Percentiles rank a stretch among this genome's conserved stretches.
These are phyloP conservation scores for Lophotriccus pileatus DNA, from an alignment of 2,797 vertebrate species.

Conservation along the genomic window DNA sequence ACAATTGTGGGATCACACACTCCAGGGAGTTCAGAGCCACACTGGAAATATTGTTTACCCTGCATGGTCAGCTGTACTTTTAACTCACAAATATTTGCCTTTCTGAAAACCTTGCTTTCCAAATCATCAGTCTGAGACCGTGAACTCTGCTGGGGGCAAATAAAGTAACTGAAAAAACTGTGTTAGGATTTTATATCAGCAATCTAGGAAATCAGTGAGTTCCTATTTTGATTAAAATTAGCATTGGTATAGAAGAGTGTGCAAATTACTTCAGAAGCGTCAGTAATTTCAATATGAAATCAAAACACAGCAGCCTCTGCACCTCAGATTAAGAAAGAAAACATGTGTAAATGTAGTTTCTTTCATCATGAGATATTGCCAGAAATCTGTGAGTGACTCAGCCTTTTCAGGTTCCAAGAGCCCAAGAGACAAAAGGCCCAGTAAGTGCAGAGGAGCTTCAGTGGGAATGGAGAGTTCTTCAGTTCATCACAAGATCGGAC, in stretches of 20 bases:
- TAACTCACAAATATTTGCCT: conserved; percentile 51
- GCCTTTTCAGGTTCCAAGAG: background rate
- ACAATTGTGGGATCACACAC: background rate
- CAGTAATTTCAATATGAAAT: background rate
- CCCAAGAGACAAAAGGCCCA: background rate
- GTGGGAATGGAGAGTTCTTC: background rate
- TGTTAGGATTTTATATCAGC: background rate
- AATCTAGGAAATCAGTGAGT: background rate
- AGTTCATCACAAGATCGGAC: background rate
- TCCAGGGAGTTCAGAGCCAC: conserved; percentile 32
- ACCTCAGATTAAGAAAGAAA: background rate
- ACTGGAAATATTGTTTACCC: conserved; percentile 29
- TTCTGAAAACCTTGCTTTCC: conserved; percentile 23
- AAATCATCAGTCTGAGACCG: conserved; percentile 9
- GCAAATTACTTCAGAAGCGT: background rate
- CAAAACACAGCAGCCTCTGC: background rate
- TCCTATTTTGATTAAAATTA: background rate
- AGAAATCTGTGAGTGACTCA: background rate
- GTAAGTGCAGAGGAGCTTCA: background rate
- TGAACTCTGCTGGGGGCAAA: background rate
- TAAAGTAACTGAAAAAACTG: background rate
- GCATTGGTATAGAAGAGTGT: background rate
- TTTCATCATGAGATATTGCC: background rate
- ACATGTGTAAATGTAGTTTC: background rate
- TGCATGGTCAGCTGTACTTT: conserved; percentile 45